Conservation (phyloP, 2,797 vertebrate genomes). For the Cichlasoma orientale region DNA sequence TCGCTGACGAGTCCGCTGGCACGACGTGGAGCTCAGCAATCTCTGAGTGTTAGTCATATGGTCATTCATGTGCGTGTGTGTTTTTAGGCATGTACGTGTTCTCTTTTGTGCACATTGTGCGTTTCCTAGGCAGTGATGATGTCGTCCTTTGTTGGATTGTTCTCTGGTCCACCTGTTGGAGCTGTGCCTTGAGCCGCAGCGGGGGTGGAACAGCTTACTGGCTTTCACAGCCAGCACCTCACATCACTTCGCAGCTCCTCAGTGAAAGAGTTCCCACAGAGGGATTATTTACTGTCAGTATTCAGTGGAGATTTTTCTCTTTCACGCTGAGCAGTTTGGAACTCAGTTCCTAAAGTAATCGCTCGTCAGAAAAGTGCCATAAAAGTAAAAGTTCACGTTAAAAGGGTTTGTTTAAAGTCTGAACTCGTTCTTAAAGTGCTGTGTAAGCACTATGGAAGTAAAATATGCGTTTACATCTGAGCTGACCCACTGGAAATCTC, state of each 20-base stretch:
- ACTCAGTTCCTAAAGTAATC: accelerated
- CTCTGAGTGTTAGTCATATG: conserved; percentile 31
- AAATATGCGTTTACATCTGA: background rate
- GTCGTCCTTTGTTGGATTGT: conserved; percentile 50
- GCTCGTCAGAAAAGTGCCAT: background rate
- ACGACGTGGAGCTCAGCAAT: conserved; percentile 18
- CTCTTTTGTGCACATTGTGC: conserved; percentile 4
- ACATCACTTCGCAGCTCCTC: conserved; percentile 23
- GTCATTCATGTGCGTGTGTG: background rate
- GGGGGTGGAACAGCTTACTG: conserved; percentile 44
- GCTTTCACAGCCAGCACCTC: conserved; percentile 57
- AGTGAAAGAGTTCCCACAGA: background rate
- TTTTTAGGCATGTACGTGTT: background rate
- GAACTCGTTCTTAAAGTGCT: background rate
- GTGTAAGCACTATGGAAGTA: background rate
- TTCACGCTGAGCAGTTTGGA: accelerated
- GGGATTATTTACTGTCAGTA: conserved; percentile 3
- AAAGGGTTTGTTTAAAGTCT: background rate
- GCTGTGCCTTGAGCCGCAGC: conserved; percentile 22
- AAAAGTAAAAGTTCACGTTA: background rate
- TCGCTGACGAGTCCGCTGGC: conserved; percentile 14
- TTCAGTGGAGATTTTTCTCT: background rate
- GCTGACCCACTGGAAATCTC: background rate
- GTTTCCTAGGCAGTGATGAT: conserved; percentile 35
- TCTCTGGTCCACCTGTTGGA: conserved; percentile 66